Evolutionary conservation across 2,113 vertebrate genomes (phyloP).

Genomic region (Silurus asotus): DNA sequence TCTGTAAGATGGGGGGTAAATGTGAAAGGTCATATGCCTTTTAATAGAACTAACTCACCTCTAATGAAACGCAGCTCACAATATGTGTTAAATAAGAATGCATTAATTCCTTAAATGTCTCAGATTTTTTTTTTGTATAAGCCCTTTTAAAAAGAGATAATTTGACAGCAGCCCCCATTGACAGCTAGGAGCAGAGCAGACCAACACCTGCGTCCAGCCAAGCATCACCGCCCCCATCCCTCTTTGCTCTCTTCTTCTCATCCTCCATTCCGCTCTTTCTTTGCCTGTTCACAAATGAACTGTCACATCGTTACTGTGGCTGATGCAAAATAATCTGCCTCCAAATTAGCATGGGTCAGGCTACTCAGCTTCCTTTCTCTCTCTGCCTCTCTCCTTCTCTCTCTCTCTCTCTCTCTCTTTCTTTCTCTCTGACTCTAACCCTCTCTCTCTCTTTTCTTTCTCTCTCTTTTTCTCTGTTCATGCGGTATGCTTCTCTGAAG

Average conservation of each 20-base stretch:
- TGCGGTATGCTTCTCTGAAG: constrained; percentile 77
- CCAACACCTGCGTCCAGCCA: constrained; percentile 88
- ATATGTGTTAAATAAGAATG: constrained; percentile 81
- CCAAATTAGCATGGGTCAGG: constrained; percentile 95
- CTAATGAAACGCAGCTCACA: constrained; percentile 79
- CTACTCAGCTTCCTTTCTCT: constrained; percentile 72
- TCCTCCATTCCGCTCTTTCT: constrained; percentile 70
- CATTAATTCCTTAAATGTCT: constrained; percentile 83
- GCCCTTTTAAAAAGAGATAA: constrained; percentile 80
- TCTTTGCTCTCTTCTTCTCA: constrained; percentile 24
- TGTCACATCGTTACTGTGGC: constrained; percentile 99
- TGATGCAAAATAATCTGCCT: constrained; percentile 99
- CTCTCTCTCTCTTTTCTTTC: constrained; percentile 8
- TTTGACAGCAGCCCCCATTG: constrained; percentile 85
- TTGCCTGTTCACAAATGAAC: constrained; percentile 97
- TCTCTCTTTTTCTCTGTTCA: constrained; percentile 40
- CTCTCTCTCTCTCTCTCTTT: constrained; percentile 64
- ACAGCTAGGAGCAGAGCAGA: constrained; percentile 79
- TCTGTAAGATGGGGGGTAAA: constrained; percentile 69
- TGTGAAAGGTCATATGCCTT: constrained; percentile 86
- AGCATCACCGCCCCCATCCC: constrained; percentile 81
- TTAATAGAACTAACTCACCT: constrained; percentile 75
- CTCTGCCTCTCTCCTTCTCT: constrained; percentile 49
- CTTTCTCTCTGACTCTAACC: constrained; percentile 56
- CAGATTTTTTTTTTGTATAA: constrained; percentile 73